Evolutionary conservation across 2,888 invertebrate genomes (phyloP).

Genomic region (Tribolium freemani): DNA sequence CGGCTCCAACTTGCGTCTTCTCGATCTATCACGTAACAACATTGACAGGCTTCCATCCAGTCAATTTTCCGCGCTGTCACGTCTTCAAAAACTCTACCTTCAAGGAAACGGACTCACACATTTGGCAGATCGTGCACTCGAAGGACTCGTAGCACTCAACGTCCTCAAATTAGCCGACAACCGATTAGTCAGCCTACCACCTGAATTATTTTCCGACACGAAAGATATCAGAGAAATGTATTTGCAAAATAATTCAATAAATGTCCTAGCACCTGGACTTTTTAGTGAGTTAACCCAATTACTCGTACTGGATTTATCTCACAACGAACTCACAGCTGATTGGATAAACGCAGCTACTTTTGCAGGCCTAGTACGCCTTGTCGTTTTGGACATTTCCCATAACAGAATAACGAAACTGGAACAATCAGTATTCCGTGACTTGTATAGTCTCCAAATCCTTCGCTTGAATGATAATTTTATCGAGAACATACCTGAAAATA

Average conservation of each 20-base stretch:
- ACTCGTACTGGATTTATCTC: slow-evolving; percentile 82
- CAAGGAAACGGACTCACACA: slow-evolving; percentile 83
- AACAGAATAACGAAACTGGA: slow-evolving; percentile 84
- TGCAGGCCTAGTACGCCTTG: slow-evolving; percentile 80
- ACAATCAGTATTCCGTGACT: slow-evolving; percentile 81
- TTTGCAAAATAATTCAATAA: slow-evolving; percentile 85
- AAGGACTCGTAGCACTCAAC: slow-evolving; percentile 80
- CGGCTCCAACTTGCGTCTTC: slow-evolving; percentile 77
- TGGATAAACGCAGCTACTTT: slow-evolving; percentile 88
- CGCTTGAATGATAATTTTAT: slow-evolving; percentile 85
- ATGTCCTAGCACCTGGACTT: slow-evolving; percentile 84
- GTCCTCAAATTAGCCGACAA: slow-evolving; percentile 86
- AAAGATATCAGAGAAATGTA: slow-evolving; percentile 85
- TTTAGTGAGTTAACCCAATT: slow-evolving; percentile 83
- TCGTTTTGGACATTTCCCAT: slow-evolving; percentile 82
- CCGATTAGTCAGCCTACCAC: slow-evolving; percentile 83
- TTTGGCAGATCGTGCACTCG: slow-evolving; percentile 83
- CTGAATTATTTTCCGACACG: slow-evolving; percentile 85
- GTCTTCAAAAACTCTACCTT: slow-evolving; percentile 81
- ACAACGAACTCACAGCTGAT: slow-evolving; percentile 85
- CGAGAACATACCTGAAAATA: slow-evolving; percentile 82
- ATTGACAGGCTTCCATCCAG: slow-evolving; percentile 82
- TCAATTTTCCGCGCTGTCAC: slow-evolving; percentile 78
- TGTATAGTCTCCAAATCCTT: slow-evolving; percentile 84
- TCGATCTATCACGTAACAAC: slow-evolving; percentile 85